phyloP scores from a whole-genome alignment of 2,113 vertebrate genomes.

The Chinchilla lanigera region DNA sequence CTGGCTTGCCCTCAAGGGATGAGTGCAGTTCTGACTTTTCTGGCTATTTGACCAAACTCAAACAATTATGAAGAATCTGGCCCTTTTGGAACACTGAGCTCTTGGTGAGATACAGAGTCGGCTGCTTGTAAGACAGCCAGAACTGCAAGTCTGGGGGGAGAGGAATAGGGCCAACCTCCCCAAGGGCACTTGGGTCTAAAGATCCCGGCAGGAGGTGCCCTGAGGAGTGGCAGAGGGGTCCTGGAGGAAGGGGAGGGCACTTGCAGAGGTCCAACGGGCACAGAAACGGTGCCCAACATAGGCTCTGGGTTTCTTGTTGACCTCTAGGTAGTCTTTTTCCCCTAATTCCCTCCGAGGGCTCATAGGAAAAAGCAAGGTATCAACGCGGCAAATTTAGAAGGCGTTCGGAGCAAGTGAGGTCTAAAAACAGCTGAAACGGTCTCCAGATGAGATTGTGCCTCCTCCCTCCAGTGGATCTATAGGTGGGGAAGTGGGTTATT shows the following conservation, averaged over 20 bases:
- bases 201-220: neutral
- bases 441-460: neutral
- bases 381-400: constrained; percentile 82
- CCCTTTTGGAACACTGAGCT: neutral
- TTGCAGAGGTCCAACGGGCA: neutral
- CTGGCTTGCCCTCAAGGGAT: neutral
- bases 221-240: neutral
- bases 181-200: neutral
- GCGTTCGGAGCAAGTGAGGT: constrained; percentile 63
- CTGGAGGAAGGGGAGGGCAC: neutral
- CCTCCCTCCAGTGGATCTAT: neutral
- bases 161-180: neutral
- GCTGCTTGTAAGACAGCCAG: neutral
- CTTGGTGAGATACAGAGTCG: neutral
- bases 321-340: neutral
- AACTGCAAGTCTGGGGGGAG: neutral
- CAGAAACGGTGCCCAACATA: too few relatives aligned
- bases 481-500: neutral
- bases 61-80: neutral
- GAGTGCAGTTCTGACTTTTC: neutral
- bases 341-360: neutral
- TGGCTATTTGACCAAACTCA: neutral
- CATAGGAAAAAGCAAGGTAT: constrained; percentile 74
- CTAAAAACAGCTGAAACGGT: constrained; percentile 81
- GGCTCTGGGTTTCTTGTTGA: neutral